Percentiles rank a stretch among this genome's conserved stretches.
phyloP scores from a whole-genome alignment of 2,888 invertebrate genomes.

The Harpalus rufipes region DNA sequence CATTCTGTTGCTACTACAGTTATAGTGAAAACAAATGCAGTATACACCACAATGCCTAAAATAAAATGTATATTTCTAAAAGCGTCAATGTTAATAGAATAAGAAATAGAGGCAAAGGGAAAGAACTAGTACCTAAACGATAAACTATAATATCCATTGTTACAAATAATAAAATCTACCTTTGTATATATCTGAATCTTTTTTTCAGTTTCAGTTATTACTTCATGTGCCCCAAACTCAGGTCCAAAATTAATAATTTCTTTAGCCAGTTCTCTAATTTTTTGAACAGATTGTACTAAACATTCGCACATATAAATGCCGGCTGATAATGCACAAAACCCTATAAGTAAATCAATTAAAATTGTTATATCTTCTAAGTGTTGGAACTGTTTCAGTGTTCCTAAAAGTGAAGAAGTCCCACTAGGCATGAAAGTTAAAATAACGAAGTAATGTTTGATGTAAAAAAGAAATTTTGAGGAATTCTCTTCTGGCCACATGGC shows the following conservation, averaged over 20 bases:
- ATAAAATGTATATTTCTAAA: too few relatives aligned
- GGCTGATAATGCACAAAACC: slow-evolving; percentile 24
- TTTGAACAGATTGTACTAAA: slow-evolving; percentile 17
- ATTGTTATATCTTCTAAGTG: slow-evolving; percentile 56
- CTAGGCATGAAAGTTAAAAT: slow-evolving; percentile 45
- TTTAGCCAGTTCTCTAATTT: slow-evolving; percentile 25
- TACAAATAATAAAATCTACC: background rate
- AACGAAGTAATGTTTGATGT: slow-evolving; percentile 19
- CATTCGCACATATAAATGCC: slow-evolving; percentile 56
- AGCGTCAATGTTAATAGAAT: too few relatives aligned
- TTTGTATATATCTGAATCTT: slow-evolving; percentile 51
- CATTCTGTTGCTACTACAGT: too few relatives aligned
- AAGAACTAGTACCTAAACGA: too few relatives aligned
- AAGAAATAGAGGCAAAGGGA: too few relatives aligned
- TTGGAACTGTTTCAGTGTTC: slow-evolving; percentile 7
- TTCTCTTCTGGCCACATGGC: slow-evolving; percentile 28
- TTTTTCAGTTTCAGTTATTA: slow-evolving; percentile 39
- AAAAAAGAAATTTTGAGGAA: slow-evolving; percentile 11
- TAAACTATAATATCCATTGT: too few relatives aligned
- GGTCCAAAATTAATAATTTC: slow-evolving; percentile 36
- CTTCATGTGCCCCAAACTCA: slow-evolving; percentile 23
- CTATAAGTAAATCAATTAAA: slow-evolving; percentile 53
- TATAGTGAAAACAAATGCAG: too few relatives aligned
- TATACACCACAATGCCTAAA: too few relatives aligned
- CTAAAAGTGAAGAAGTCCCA: slow-evolving; percentile 25